A percentile compares a stretch with the other conserved stretches of the same genome.
phyloP scores from a whole-genome alignment of 1,140 invertebrate genomes.

The Lycorma delicatula region DNA sequence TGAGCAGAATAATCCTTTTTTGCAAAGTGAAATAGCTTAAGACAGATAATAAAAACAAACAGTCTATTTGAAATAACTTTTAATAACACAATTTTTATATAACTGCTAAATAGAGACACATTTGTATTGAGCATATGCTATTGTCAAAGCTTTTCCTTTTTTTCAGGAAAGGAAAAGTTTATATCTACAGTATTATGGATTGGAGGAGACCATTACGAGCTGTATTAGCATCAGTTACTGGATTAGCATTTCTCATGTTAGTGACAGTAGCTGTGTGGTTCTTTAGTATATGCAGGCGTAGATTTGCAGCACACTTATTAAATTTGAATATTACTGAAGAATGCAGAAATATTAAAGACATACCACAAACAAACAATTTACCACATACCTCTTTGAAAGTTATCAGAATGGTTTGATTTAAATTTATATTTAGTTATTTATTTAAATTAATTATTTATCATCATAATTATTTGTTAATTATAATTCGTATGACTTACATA shows the following conservation, averaged over 20 bases:
- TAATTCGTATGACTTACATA: no score
- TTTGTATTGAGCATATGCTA: neutral
- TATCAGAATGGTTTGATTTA: no score
- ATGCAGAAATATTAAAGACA: no score
- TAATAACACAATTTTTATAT: neutral
- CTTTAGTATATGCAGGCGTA: neutral
- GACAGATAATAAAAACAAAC: neutral
- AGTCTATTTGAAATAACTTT: neutral
- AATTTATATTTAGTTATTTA: no score
- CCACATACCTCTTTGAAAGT: no score
- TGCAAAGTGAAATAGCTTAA: neutral
- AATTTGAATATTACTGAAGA: no score
- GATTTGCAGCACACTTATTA: no score
- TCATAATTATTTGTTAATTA: no score
- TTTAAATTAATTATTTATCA: no score
- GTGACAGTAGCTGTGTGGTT: conserved; percentile 35
- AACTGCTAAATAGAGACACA: neutral
- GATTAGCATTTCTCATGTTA: conserved; percentile 42
- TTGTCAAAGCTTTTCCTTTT: conserved; percentile 9
- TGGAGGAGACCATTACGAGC: conserved; percentile 48
- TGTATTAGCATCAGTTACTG: conserved; percentile 42
- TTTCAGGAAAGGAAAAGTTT: conserved; percentile 46
- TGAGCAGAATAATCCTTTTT: neutral
- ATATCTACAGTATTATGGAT: conserved; percentile 57
- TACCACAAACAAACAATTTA: no score